Percentiles rank a stretch among this genome's conserved stretches.
Evolutionary conservation across 1,140 invertebrate genomes (phyloP).

Genomic region (Polypedilum pembai): DNA sequence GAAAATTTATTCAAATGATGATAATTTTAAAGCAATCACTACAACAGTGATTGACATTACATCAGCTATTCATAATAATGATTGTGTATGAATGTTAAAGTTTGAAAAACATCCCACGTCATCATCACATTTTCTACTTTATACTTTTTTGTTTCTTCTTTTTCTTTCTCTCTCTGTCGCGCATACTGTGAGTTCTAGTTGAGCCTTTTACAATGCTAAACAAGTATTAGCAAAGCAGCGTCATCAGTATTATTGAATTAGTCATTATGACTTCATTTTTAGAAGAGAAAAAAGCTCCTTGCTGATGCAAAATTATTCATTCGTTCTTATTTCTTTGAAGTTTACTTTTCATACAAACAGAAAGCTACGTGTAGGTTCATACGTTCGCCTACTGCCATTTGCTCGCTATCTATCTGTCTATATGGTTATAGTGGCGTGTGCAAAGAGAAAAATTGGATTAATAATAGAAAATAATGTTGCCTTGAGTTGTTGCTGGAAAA

Average conservation of each 20-base stretch:
- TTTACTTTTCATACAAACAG: neutral
- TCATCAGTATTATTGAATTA: neutral
- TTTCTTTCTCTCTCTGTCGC: neutral
- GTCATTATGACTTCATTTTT: neutral
- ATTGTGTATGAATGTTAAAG: neutral
- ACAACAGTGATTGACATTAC: slow-evolving; percentile 1
- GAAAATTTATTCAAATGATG: neutral
- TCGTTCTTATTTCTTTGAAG: neutral
- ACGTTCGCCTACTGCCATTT: neutral
- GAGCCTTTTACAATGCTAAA: neutral
- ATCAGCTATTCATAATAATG: slow-evolving; percentile 13
- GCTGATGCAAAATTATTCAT: neutral
- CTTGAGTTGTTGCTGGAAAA: neutral
- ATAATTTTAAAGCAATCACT: neutral
- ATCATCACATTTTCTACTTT: neutral
- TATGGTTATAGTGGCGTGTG: slow-evolving; percentile 14
- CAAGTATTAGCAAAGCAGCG: neutral
- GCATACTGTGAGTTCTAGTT: neutral
- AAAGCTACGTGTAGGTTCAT: neutral
- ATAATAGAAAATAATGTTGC: slow-evolving; percentile 19
- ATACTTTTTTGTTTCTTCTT: neutral
- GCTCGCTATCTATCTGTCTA: neutral
- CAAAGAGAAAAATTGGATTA: slow-evolving; percentile 26
- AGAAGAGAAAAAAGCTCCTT: neutral
- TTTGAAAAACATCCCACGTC: slow-evolving; percentile 16